These are phyloP conservation scores for Eupithecia inturbata DNA, from an alignment of 2,888 invertebrate genomes.

Conservation along the genomic window DNA sequence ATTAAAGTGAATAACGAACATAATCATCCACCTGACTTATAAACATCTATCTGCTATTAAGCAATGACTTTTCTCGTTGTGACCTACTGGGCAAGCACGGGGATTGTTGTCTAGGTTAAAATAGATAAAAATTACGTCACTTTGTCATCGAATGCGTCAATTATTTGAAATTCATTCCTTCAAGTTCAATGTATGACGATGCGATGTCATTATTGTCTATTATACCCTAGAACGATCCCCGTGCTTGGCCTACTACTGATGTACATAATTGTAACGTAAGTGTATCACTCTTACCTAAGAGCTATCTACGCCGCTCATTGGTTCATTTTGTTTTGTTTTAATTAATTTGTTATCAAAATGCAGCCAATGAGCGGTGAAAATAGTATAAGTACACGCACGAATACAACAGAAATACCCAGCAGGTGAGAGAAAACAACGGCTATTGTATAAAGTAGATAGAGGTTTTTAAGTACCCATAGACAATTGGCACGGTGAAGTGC, in stretches of 20 bases:
- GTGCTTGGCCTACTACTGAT: too few species aligned
- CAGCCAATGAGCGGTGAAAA: background rate
- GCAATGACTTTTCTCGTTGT: background rate
- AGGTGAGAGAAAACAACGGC: background rate
- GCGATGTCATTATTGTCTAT: too few species aligned
- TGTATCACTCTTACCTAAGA: background rate
- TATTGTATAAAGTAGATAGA: background rate
- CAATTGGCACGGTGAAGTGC: background rate
- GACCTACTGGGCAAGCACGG: background rate
- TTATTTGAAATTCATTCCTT: too few species aligned
- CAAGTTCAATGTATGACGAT: too few species aligned
- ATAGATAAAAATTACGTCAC: too few species aligned
- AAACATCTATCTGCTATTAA: background rate
- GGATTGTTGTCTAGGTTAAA: too few species aligned
- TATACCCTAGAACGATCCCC: too few species aligned
- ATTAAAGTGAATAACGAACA: slow-evolving; percentile 21
- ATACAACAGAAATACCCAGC: background rate
- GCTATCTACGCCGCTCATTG: background rate
- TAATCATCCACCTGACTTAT: slow-evolving; percentile 14
- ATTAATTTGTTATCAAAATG: background rate
- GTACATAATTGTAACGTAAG: background rate
- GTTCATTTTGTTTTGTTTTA: background rate
- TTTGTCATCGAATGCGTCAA: too few species aligned
- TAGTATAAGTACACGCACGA: background rate
- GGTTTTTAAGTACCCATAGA: too few species aligned